phyloP scores from a whole-genome alignment of 2,797 vertebrate genomes.

The Emydoidea blandingii region DNA sequence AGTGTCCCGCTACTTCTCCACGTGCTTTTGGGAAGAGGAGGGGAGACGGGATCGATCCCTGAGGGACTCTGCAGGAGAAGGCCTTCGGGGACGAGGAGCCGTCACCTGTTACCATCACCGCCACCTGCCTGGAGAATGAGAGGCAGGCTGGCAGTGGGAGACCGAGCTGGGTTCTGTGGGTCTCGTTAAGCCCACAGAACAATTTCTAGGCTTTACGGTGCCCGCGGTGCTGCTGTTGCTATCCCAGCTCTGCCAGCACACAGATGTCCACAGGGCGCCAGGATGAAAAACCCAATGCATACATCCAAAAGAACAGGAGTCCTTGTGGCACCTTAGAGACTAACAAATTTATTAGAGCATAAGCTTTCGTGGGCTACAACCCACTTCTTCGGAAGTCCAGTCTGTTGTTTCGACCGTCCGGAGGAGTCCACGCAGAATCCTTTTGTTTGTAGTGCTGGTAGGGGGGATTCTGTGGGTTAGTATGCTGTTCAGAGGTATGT shows the following conservation, averaged over 20 bases:
- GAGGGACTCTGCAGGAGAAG: background rate
- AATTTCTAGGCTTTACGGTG: background rate
- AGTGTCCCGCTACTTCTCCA: background rate
- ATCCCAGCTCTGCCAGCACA: background rate
- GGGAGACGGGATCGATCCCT: background rate
- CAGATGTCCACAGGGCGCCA: background rate
- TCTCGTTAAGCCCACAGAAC: background rate
- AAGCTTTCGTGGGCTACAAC: too few relatives aligned
- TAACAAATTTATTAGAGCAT: too few relatives aligned
- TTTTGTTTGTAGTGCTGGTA: too few relatives aligned
- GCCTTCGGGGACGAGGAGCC: background rate
- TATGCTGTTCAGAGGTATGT: too few relatives aligned
- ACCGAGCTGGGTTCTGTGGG: background rate
- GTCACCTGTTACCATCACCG: background rate
- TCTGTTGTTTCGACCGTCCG: too few relatives aligned
- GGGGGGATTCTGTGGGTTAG: too few relatives aligned
- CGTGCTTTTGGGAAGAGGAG: background rate
- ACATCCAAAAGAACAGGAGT: background rate
- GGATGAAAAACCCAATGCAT: background rate
- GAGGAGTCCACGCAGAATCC: too few relatives aligned
- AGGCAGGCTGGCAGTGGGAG: background rate
- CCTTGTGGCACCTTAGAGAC: too few relatives aligned
- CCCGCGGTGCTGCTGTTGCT: too few relatives aligned
- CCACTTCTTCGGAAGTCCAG: too few relatives aligned
- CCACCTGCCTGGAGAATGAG: background rate